Evolutionary conservation across 2,113 vertebrate species (phyloP).

Genomic region (Nesogale talazaci): DNA sequence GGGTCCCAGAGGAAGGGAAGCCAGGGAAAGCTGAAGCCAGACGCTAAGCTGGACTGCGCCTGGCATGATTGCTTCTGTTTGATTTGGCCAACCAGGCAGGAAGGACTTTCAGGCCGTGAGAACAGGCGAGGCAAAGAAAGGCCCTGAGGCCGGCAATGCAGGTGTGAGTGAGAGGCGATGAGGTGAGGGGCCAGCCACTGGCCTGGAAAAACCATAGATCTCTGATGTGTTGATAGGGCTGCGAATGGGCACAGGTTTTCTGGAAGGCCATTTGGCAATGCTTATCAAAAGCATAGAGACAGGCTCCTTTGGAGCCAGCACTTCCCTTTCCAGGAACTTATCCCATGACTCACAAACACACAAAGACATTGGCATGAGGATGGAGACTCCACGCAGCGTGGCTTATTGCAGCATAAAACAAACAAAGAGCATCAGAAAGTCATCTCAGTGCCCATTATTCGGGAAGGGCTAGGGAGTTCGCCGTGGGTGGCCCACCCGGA

Average conservation of each 20-base stretch:
- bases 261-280: slow-evolving; percentile 58
- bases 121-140: not conserved
- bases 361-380: not conserved
- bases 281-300: slow-evolving; percentile 6
- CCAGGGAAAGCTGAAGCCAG: not conserved
- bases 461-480: not conserved
- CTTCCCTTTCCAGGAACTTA: slow-evolving; percentile 59
- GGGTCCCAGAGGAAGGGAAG: not conserved
- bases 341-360: not conserved
- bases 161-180: not conserved
- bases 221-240: not conserved
- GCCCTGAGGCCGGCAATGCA: not conserved
- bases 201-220: not conserved
- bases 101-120: not conserved
- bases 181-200: not conserved
- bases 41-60: not conserved
- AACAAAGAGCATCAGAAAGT: not conserved
- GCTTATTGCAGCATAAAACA: not conserved
- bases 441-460: not conserved
- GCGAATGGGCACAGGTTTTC: slow-evolving; percentile 29
- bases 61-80: not conserved
- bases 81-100: not conserved
- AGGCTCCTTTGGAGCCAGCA: not conserved
- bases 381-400: not conserved
- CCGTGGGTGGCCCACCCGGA: not conserved